Conservation (phyloP, 1,140 invertebrate genomes). For the Saccostrea glomerata region DNA sequence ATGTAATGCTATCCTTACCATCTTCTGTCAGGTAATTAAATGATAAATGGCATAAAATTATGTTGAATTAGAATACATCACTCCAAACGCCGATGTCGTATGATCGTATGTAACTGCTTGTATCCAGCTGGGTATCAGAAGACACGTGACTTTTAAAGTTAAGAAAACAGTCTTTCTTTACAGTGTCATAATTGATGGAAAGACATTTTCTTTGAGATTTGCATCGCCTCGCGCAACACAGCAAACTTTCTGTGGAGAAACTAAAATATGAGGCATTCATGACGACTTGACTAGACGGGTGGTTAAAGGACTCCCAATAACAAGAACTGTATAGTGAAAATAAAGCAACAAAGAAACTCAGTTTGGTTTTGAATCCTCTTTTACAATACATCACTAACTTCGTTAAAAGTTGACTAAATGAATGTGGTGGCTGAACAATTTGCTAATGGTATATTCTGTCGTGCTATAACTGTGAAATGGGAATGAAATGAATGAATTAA, state of each 20-base stretch:
- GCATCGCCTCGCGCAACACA: background rate
- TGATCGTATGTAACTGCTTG: background rate
- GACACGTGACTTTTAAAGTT: background rate
- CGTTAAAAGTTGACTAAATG: no score
- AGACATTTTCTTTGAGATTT: constrained; percentile 29
- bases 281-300: background rate
- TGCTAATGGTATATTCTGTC: no score
- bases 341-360: background rate
- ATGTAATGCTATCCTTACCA: no score
- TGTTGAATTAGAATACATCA: background rate
- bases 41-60: no score
- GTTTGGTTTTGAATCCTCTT: no score
- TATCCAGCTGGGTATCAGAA: background rate
- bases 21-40: no score
- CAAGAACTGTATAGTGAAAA: background rate
- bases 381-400: no score
- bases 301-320: background rate
- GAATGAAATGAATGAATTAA: no score
- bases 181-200: constrained; percentile 6
- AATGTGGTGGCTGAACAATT: no score
- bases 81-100: background rate
- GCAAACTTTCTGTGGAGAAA: background rate
- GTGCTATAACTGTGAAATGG: no score
- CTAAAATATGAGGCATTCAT: background rate
- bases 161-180: background rate